phyloP scores from a whole-genome alignment of 2,113 vertebrate species.

The Leiothrix lutea region DNA sequence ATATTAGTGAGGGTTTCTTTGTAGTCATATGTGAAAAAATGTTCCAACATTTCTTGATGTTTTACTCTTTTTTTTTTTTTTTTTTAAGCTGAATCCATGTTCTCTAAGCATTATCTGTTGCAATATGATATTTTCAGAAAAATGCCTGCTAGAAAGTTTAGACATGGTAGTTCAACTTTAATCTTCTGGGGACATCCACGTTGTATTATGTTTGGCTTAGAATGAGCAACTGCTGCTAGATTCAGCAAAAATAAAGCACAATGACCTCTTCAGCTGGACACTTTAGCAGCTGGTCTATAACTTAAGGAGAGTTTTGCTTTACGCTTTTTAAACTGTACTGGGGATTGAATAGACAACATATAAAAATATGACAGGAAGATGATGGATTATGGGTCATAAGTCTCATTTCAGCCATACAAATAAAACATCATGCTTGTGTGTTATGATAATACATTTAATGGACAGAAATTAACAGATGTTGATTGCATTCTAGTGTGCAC shows the following conservation, averaged over 20 bases:
- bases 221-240: conserved; percentile 72
- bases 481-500: conserved; percentile 72
- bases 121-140: not conserved
- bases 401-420: conserved; percentile 85
- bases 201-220: conserved; percentile 82
- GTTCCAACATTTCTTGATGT: not conserved
- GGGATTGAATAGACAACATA: conserved; percentile 79
- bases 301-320: conserved; percentile 83
- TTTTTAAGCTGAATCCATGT: not conserved
- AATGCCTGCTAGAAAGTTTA: conserved; percentile 80
- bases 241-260: conserved; percentile 75
- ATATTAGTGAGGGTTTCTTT: not conserved
- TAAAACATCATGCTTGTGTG: conserved; percentile 83
- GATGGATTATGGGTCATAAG: conserved; percentile 86
- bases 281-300: conserved; percentile 87
- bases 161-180: conserved; percentile 67
- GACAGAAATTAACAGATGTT: conserved; percentile 84
- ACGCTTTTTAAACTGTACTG: conserved; percentile 70
- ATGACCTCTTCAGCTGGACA: conserved; percentile 85
- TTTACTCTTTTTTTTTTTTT: not conserved
- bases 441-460: conserved; percentile 80
- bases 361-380: conserved; percentile 85
- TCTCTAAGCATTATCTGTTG: not conserved
- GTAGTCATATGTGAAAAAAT: not conserved
- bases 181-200: conserved; percentile 74